Percentiles rank a stretch among this genome's conserved stretches.
phyloP scores from a whole-genome alignment of 2,888 invertebrate genomes.

The Pandemis cinnamomeana region DNA sequence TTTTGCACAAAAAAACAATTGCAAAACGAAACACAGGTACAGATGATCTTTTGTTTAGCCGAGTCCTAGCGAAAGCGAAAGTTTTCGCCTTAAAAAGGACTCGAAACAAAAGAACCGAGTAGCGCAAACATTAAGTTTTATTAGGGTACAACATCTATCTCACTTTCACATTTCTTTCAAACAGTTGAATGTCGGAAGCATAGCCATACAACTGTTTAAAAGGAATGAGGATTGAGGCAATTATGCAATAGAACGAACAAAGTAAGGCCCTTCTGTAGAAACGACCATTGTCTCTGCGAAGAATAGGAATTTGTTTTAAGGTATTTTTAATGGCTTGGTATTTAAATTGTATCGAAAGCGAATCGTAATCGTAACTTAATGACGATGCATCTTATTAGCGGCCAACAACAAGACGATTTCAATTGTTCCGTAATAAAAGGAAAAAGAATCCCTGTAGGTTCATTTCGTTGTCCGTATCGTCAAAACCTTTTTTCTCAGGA shows the following conservation, averaged over 20 bases:
- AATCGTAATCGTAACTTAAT: background rate
- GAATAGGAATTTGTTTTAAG: slow-evolving; percentile 14
- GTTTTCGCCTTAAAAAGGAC: slow-evolving; percentile 53
- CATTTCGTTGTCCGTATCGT: no score
- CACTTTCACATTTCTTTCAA: slow-evolving; percentile 72
- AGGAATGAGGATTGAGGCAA: slow-evolving; percentile 35
- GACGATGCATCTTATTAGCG: background rate
- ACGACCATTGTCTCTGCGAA: slow-evolving; percentile 42
- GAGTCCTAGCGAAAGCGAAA: slow-evolving; percentile 45
- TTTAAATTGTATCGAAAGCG: slow-evolving; percentile 12
- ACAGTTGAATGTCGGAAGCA: slow-evolving; percentile 43
- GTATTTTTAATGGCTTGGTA: background rate
- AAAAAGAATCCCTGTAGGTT: no score
- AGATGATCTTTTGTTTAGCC: slow-evolving; percentile 22
- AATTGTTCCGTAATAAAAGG: background rate
- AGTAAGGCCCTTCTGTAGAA: slow-evolving; percentile 45
- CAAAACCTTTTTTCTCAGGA: no score
- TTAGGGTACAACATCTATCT: slow-evolving; percentile 49
- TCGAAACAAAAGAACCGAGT: slow-evolving; percentile 59
- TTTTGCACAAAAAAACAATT: slow-evolving; percentile 28
- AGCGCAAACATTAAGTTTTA: slow-evolving; percentile 62
- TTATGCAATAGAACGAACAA: slow-evolving; percentile 53
- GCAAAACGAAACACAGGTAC: slow-evolving; percentile 14
- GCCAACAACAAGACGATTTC: background rate
- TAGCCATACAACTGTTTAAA: background rate